Evolutionary conservation across 1,140 invertebrate species (phyloP).

Genomic region (Leptopilina clavipes): DNA sequence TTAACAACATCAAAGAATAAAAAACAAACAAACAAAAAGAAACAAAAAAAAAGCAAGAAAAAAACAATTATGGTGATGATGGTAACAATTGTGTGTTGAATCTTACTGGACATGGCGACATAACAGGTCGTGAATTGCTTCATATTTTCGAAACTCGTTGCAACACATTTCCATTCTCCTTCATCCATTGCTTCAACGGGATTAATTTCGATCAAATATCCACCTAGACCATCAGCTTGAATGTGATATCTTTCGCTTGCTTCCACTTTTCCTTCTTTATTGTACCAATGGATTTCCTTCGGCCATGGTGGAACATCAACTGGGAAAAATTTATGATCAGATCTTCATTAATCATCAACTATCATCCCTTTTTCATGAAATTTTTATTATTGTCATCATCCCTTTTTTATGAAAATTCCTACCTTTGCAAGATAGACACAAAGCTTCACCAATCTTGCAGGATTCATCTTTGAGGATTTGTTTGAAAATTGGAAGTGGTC

Average conservation of each 20-base stretch:
- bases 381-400: constrained; percentile 55
- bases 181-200: constrained; percentile 86
- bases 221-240: constrained; percentile 86
- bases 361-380: too few relatives aligned
- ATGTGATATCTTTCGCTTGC: constrained; percentile 80
- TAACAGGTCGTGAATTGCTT: constrained; percentile 83
- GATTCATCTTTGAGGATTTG: constrained; percentile 82
- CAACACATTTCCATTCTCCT: constrained; percentile 92
- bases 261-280: constrained; percentile 85
- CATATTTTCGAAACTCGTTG: constrained; percentile 82
- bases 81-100: background rate
- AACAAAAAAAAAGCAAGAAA: too few relatives aligned
- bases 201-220: constrained; percentile 84
- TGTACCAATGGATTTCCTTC: constrained; percentile 87
- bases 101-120: constrained; percentile 83
- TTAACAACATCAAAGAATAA: constrained; percentile 34
- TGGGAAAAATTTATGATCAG: too few relatives aligned
- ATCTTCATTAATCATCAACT: too few relatives aligned
- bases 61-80: constrained; percentile 1
- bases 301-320: constrained; percentile 89
- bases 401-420: too few relatives aligned
- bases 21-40: too few relatives aligned
- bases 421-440: constrained; percentile 85
- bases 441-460: constrained; percentile 84
- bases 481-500: constrained; percentile 84